Conservation (phyloP, 2,113 vertebrate genomes). For the Macroglossus sobrinus region DNA sequence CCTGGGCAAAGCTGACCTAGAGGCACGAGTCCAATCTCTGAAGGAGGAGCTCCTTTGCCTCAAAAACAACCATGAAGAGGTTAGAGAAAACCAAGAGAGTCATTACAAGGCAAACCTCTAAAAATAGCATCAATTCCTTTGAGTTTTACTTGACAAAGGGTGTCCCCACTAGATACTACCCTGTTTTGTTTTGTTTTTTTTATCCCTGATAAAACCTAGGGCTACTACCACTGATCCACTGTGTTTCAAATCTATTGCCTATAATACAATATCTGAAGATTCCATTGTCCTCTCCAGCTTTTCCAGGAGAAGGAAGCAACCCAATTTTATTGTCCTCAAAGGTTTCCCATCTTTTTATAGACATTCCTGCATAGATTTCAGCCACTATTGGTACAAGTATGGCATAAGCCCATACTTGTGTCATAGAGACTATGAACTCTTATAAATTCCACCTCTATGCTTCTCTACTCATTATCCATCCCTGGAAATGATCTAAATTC, state of each 20-base stretch:
- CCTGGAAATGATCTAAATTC: background rate
- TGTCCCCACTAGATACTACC: background rate
- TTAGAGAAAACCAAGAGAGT: constrained; percentile 55
- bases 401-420: background rate
- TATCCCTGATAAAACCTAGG: background rate
- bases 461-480: background rate
- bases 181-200: no score
- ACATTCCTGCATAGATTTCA: background rate
- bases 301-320: background rate
- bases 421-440: background rate
- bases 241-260: background rate
- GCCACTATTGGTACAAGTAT: background rate
- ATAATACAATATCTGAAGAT: background rate
- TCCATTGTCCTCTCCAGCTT: background rate
- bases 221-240: background rate
- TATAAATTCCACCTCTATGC: background rate
- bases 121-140: background rate
- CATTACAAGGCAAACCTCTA: background rate
- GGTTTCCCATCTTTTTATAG: background rate
- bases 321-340: background rate
- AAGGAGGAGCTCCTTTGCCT: constrained; percentile 83
- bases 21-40: constrained; percentile 79
- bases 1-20: constrained; percentile 86
- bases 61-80: constrained; percentile 83
- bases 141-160: background rate